These are phyloP conservation scores for Hydriomena furcata DNA, from an alignment of 2,888 invertebrate species.

Conservation along the genomic window DNA sequence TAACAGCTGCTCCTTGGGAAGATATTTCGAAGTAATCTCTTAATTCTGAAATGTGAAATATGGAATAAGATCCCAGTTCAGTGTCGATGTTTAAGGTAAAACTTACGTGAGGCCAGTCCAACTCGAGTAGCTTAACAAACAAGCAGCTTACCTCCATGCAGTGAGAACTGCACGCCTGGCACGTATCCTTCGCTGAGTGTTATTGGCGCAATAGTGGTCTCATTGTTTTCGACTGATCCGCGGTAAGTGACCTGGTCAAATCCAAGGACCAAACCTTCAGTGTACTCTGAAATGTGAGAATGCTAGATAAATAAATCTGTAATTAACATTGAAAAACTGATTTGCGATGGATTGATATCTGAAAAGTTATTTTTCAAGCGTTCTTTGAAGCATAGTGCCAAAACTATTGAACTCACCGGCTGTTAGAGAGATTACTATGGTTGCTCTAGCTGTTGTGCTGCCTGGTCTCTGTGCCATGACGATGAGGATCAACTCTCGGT, in stretches of 20 bases:
- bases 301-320: no score
- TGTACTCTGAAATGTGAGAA: conserved; percentile 30
- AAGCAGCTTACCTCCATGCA: conserved; percentile 18
- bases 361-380: no score
- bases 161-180: conserved; percentile 33
- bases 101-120: no score
- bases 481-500: conserved; percentile 40
- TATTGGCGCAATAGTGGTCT: conserved; percentile 35
- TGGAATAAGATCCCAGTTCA: no score
- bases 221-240: conserved; percentile 36
- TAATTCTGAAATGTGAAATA: conserved; percentile 25
- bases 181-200: conserved; percentile 40
- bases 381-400: no score
- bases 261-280: conserved; percentile 23
- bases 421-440: conserved; percentile 37
- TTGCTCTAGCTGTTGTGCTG: conserved; percentile 33
- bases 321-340: no score
- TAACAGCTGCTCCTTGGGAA: conserved; percentile 20
- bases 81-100: no score
- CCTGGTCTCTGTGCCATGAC: conserved; percentile 37
- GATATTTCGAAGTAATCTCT: conserved; percentile 22
- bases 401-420: conserved; percentile 29
- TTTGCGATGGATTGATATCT: no score
- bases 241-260: conserved; percentile 36
- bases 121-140: no score